Evolutionary conservation across 2,888 invertebrate genomes (phyloP).

Genomic region (Sphecodes monilicornis): DNA sequence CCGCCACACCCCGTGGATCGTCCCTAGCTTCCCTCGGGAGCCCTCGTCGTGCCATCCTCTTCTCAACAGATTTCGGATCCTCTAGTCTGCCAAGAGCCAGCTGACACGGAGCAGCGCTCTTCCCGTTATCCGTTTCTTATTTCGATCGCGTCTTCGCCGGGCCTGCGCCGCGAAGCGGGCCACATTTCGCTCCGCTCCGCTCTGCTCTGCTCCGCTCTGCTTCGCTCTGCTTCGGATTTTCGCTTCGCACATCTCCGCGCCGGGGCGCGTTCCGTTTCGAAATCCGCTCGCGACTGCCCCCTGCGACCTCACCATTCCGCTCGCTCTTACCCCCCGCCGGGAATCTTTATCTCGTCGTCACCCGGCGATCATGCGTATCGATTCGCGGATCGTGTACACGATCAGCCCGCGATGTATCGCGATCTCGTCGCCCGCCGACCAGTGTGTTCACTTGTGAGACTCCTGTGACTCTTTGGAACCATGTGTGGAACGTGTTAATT

Average conservation of each 20-base stretch:
- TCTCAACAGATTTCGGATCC: constrained; percentile 82
- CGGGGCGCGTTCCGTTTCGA: background rate
- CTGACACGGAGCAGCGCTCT: constrained; percentile 81
- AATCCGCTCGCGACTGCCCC: constrained; percentile 26
- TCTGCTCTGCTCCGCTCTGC: background rate
- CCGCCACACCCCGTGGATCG: constrained; percentile 83
- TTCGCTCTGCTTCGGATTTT: background rate
- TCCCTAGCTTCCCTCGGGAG: constrained; percentile 78
- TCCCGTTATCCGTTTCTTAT: constrained; percentile 59
- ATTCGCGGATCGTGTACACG: constrained; percentile 56
- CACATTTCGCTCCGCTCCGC: background rate
- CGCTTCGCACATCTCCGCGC: background rate
- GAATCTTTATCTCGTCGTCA: background rate
- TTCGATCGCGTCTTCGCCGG: constrained; percentile 32
- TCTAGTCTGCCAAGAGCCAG: constrained; percentile 83
- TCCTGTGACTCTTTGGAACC: too few relatives aligned
- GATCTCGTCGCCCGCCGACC: constrained; percentile 7
- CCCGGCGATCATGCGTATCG: constrained; percentile 41
- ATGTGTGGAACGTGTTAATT: constrained; percentile 58
- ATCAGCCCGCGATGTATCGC: background rate
- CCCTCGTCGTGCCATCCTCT: constrained; percentile 82
- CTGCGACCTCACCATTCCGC: constrained; percentile 22
- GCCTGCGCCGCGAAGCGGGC: constrained; percentile 34
- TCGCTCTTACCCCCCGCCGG: background rate
- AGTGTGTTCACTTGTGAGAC: constrained; percentile 54